A percentile compares a stretch with the other conserved stretches of the same genome.
phyloP scores from a whole-genome alignment of 2,113 vertebrate species.

The Mirounga angustirostris region DNA sequence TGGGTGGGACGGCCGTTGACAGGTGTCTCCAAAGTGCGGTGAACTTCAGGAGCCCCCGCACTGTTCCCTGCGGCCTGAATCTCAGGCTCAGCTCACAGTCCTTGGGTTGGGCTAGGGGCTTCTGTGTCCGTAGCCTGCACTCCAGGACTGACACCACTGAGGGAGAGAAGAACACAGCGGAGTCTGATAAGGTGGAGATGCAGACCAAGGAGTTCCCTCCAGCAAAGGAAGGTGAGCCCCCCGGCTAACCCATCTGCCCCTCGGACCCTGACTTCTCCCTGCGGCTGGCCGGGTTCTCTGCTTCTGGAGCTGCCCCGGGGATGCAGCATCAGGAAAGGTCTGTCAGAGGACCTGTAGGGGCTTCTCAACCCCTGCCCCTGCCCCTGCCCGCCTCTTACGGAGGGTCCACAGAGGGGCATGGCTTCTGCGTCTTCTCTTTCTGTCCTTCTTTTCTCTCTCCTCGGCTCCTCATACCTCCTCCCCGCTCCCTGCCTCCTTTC shows the following conservation, averaged over 20 bases:
- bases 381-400: not conserved
- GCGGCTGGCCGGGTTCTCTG: fast-evolving
- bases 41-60: fast-evolving
- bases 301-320: not conserved
- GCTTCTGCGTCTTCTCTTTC: not conserved
- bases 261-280: not conserved
- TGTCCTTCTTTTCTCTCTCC: not conserved
- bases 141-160: not conserved
- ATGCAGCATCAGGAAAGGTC: not conserved
- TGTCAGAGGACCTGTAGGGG: not conserved
- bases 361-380: not conserved
- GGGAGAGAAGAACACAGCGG: not conserved
- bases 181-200: not conserved
- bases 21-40: not conserved
- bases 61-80: not conserved
- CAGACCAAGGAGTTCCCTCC: not conserved
- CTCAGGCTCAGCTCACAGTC: not conserved
- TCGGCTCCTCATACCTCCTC: fast-evolving
- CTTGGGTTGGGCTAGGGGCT: not conserved
- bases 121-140: constrained; percentile 63
- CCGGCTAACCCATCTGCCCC: fast-evolving
- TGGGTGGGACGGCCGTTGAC: fast-evolving
- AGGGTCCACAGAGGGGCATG: not conserved
- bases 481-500: not conserved
- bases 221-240: constrained; percentile 7